Evolutionary conservation across 2,113 vertebrate genomes (phyloP), one percentile per base, ranked within the genome.

Genomic region (Ophiodon elongatus): DNA sequence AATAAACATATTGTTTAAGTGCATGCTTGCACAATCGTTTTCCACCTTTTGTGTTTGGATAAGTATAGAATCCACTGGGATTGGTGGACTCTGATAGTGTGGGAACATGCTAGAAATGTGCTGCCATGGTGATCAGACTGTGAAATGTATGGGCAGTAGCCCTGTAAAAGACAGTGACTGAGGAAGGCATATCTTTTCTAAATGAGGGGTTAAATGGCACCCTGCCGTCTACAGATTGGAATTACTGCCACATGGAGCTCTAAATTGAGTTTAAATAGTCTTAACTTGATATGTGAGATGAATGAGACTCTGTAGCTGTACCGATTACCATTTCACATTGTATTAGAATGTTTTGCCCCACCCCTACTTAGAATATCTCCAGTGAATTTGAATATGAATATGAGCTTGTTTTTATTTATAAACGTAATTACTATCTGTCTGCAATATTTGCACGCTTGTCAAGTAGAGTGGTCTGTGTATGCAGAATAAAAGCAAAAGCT

Each of bases 331-430:
- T 78, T 88, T 88, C 85, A 87, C 87, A 92, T 89, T 94, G 88
- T 90, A 88, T 89, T 89, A 80, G 76, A 84, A 86, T 76, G 82
- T 85, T 88, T 86, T 60, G 76, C 81, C 62, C 85, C 85, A 66
- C 84, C 90, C 87, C 78, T 85, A 86, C 85, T 85, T 85, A 63
- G 85, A 93, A 91, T 92, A 88, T 87, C 69, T 66, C 82, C 63
- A 76, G 75, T 88, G 77, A 76, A 93, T 93, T 91, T 91, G 77
- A 93, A 94, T 90, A 90, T 89, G 85, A 94, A 94, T 87, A 91
- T 87, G 87, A 91, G 90, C 84, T 92, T 95, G 90, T 96, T 95
- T 95, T 94, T 95, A 93, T 95, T 95, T 94, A 91, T 92, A 91
- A 91, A 91, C 64, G 72, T 94, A 95, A 95, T 94, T 94, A 92